These are phyloP conservation scores for Psephotus haematonotus DNA, from an alignment of 2,113 vertebrate species.

Conservation along the genomic window DNA sequence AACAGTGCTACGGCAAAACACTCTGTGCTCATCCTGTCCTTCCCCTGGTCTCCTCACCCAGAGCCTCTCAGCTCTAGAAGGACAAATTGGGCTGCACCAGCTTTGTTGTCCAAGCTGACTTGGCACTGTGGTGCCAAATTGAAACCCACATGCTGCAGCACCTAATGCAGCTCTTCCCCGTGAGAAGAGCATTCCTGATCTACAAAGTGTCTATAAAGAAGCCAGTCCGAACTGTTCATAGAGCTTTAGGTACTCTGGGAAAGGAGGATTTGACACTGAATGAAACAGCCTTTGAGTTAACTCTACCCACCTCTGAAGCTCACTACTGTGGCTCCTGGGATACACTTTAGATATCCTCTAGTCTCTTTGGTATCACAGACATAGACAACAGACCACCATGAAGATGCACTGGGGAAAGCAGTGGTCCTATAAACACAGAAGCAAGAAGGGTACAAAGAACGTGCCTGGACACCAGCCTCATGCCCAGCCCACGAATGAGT, in stretches of 20 bases:
- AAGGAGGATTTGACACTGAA: neutral
- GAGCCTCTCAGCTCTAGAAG: neutral
- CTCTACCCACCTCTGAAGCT: neutral
- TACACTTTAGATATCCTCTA: neutral
- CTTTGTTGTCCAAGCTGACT: neutral
- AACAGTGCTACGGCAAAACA: neutral
- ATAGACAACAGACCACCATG: neutral
- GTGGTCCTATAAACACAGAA: neutral
- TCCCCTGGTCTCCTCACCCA: rapidly evolving
- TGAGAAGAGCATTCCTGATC: rapidly evolving
- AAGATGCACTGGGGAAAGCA: neutral
- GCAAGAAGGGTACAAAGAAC: neutral
- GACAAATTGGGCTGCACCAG: rapidly evolving
- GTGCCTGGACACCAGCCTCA: neutral
- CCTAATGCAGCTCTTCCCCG: neutral
- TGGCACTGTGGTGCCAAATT: rapidly evolving
- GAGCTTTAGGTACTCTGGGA: neutral
- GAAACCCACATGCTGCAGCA: neutral
- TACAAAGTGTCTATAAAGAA: neutral
- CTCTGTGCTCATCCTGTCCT: rapidly evolving
- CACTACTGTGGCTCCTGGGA: neutral
- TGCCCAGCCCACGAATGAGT: neutral
- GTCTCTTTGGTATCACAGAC: neutral
- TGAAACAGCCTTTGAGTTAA: neutral
- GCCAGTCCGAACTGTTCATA: neutral